phyloP scores from a whole-genome alignment of 2,797 vertebrate species.

The Silurus aristotelis region DNA sequence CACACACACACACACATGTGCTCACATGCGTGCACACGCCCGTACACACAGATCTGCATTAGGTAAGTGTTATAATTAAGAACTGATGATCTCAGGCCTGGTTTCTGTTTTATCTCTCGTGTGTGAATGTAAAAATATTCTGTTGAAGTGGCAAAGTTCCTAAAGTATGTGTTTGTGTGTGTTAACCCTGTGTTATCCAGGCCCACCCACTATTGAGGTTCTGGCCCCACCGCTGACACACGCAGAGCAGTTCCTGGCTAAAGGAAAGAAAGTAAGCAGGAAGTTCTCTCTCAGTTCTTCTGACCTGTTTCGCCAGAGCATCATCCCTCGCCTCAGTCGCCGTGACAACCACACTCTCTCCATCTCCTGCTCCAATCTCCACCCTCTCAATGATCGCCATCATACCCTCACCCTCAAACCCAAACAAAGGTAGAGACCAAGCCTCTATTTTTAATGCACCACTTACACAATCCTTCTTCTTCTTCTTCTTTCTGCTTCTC shows the following conservation, averaged over 20 bases:
- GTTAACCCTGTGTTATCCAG: background rate
- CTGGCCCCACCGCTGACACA: background rate
- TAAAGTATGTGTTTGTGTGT: background rate
- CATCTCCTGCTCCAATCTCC: conserved; percentile 73
- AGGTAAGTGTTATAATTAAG: too few relatives aligned
- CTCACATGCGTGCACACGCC: background rate
- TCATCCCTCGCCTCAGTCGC: conserved; percentile 71
- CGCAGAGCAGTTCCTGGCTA: background rate
- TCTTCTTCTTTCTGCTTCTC: too few relatives aligned
- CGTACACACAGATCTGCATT: background rate
- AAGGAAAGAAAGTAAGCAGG: conserved; percentile 41
- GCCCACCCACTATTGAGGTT: background rate
- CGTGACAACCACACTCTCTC: conserved; percentile 67
- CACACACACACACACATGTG: conserved; percentile 16
- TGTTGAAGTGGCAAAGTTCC: background rate
- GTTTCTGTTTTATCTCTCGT: background rate
- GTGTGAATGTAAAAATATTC: background rate
- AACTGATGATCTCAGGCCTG: background rate
- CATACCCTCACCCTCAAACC: conserved; percentile 49
- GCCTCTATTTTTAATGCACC: background rate
- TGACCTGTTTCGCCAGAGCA: conserved; percentile 74
- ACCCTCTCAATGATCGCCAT: conserved; percentile 61
- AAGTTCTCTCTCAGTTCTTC: conserved; percentile 73
- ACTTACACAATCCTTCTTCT: background rate
- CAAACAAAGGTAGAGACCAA: conserved; percentile 60